phyloP scores from a whole-genome alignment of 2,113 vertebrate species.

The Thamnaconus septentrionalis region DNA sequence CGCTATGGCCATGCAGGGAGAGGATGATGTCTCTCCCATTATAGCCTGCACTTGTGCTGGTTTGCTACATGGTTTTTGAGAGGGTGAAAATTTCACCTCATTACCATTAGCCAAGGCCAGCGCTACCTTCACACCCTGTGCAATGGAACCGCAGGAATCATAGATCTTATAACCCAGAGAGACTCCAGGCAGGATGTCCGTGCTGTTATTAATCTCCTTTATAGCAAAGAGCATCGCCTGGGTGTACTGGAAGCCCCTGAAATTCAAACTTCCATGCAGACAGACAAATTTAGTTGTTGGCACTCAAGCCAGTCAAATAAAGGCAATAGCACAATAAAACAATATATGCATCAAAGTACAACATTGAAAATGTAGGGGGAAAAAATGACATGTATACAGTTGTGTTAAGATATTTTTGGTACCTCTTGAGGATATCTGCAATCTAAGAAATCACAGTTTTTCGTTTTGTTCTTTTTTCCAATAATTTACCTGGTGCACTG shows the following conservation, averaged over 20 bases:
- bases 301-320: too few relatives aligned
- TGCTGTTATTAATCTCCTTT: constrained; percentile 76
- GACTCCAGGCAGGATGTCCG: constrained; percentile 67
- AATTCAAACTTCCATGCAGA: constrained; percentile 64
- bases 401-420: too few relatives aligned
- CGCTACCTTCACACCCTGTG: constrained; percentile 54
- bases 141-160: constrained; percentile 68
- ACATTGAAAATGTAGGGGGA: too few relatives aligned
- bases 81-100: constrained; percentile 11
- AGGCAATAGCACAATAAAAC: too few relatives aligned
- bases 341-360: too few relatives aligned
- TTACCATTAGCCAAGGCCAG: constrained; percentile 66
- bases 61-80: constrained; percentile 48
- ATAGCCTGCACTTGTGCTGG: constrained; percentile 65
- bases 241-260: constrained; percentile 71
- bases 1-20: constrained; percentile 65
- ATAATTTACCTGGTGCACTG: constrained; percentile 66
- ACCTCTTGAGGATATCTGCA: too few relatives aligned
- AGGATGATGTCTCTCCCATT: constrained; percentile 66
- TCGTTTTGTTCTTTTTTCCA: neutral
- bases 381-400: too few relatives aligned
- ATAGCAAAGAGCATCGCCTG: constrained; percentile 76
- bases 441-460: too few relatives aligned
- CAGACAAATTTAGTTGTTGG: neutral
- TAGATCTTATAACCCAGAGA: constrained; percentile 74